These are phyloP conservation scores for Diorhabda sublineata DNA, from an alignment of 1,140 invertebrate genomes.

Conservation along the genomic window DNA sequence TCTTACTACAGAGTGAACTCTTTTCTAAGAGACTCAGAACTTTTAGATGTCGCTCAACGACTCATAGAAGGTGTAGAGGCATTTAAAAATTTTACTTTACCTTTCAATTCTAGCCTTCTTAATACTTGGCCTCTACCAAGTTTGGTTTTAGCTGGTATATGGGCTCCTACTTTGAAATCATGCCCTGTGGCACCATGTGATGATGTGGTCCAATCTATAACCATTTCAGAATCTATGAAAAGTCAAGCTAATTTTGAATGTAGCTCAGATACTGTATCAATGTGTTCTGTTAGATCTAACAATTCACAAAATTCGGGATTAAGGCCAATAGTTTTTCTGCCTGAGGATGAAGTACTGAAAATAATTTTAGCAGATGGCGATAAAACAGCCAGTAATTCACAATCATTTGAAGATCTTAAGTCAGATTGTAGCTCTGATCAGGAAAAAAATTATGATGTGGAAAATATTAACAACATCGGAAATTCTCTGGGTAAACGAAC, in stretches of 20 bases:
- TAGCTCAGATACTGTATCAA: conserved; percentile 40
- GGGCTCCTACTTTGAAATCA: conserved; percentile 70
- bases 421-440: conserved; percentile 20
- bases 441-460: conserved; percentile 30
- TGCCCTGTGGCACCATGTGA: conserved; percentile 55
- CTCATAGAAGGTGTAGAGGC: conserved; percentile 74
- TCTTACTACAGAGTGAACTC: conserved; percentile 76
- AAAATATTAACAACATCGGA: conserved; percentile 47
- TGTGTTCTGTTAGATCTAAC: conserved; percentile 37
- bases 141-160: conserved; percentile 77
- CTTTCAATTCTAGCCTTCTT: conserved; percentile 81
- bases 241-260: conserved; percentile 28
- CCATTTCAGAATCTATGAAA: conserved; percentile 26
- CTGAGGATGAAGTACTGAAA: conserved; percentile 63
- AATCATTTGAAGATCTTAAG: conserved; percentile 23
- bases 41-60: conserved; percentile 71
- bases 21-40: conserved; percentile 72
- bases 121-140: conserved; percentile 88
- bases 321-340: conserved; percentile 50
- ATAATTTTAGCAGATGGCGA: conserved; percentile 55
- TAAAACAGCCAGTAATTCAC: conserved; percentile 8
- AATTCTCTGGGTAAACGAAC: conserved; percentile 62
- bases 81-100: conserved; percentile 73
- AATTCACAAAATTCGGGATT: conserved; percentile 50
- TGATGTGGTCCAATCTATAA: conserved; percentile 41